Evolutionary conservation across 2,113 vertebrate species (phyloP).

Genomic region (Dicrurus megarhynchus): DNA sequence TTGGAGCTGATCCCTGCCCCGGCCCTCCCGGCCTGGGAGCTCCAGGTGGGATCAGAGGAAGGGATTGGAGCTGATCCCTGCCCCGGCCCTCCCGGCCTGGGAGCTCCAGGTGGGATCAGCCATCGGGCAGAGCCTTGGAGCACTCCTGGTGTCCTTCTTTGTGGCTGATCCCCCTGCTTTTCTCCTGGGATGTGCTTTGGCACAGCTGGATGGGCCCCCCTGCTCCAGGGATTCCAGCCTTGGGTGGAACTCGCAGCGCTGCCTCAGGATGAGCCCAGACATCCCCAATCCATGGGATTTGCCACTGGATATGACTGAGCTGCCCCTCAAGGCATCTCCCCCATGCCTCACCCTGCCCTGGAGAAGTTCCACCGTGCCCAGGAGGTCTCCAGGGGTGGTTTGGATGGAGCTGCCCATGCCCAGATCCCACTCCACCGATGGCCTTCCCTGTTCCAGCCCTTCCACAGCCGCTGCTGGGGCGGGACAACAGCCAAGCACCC

Average conservation of each 20-base stretch:
- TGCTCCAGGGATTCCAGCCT: neutral
- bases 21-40: neutral
- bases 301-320: neutral
- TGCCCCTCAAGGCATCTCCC: neutral
- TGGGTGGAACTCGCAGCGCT: fast-evolving
- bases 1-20: neutral
- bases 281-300: neutral
- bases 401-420: neutral
- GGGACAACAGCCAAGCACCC: neutral
- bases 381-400: neutral
- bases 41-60: neutral
- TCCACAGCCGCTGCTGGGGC: neutral
- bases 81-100: neutral
- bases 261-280: neutral
- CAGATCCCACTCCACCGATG: neutral
- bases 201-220: neutral
- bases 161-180: neutral
- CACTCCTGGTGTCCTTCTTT: neutral
- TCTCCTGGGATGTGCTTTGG: neutral
- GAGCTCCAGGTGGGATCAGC: neutral
- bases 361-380: neutral
- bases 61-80: no score
- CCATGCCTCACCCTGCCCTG: neutral
- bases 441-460: neutral
- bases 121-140: no score